A percentile compares a stretch with the other conserved stretches of the same genome.
Conservation (phyloP, 2,113 vertebrate genomes). For the Pan troglodytes region NHGRI_mPanTro3-v2.1_pri NC_072415.2:26693001-26693500, state of each 20-base stretch:
- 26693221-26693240: not conserved
- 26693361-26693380: not conserved
- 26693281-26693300: not conserved
- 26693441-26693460: not conserved
- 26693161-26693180: not conserved
- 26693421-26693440: not conserved
- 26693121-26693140: not conserved
- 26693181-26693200: not conserved
- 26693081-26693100: not conserved
- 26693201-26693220: not conserved
- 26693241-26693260: not conserved
- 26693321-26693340: not conserved
- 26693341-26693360: not conserved
- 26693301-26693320: not conserved
- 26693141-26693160: not conserved
- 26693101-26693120: not conserved
- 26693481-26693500: not conserved
- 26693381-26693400: not conserved
- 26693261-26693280: not conserved
- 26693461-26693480: not conserved
- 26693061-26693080: not conserved
- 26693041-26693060: not conserved
- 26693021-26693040: not conserved
- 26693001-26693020: not conserved
- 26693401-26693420: not conserved